These are phyloP conservation scores for Periophthalmus magnuspinnatus DNA, from an alignment of 2,797 vertebrate species.

Conservation along the genomic window DNA sequence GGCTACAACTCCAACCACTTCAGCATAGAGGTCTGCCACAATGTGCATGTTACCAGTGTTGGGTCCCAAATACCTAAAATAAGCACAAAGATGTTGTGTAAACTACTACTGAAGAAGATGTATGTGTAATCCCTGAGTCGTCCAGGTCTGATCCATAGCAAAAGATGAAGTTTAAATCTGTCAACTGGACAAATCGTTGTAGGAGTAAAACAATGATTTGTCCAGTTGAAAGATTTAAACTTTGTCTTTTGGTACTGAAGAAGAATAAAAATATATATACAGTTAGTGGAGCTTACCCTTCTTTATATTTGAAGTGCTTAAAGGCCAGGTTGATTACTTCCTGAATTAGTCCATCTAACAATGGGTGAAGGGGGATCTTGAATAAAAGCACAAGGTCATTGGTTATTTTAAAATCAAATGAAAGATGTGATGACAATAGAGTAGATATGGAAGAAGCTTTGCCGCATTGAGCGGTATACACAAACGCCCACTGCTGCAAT, in stretches of 20 bases:
- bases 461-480: neutral
- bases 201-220: too few relatives aligned
- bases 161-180: too few relatives aligned
- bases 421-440: neutral
- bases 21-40: constrained; percentile 96
- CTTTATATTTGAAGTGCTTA: constrained; percentile 99
- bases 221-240: too few relatives aligned
- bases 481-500: neutral
- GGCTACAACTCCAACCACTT: constrained; percentile 94
- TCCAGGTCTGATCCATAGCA: too few relatives aligned
- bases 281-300: constrained; percentile 81
- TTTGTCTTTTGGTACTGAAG: too few relatives aligned
- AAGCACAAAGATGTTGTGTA: constrained; percentile 11
- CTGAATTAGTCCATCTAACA: constrained; percentile 94
- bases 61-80: constrained; percentile 90
- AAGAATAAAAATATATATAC: neutral
- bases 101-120: neutral
- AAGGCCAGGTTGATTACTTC: constrained; percentile 97
- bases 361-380: constrained; percentile 97
- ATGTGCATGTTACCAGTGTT: constrained; percentile 99
- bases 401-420: neutral
- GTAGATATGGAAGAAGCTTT: neutral
- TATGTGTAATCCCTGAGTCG: too few relatives aligned
- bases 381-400: constrained; percentile 49
- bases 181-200: too few relatives aligned